Evolutionary conservation across 2,797 vertebrate genomes (phyloP).

Genomic region (Hozukius guyotensis): DNA sequence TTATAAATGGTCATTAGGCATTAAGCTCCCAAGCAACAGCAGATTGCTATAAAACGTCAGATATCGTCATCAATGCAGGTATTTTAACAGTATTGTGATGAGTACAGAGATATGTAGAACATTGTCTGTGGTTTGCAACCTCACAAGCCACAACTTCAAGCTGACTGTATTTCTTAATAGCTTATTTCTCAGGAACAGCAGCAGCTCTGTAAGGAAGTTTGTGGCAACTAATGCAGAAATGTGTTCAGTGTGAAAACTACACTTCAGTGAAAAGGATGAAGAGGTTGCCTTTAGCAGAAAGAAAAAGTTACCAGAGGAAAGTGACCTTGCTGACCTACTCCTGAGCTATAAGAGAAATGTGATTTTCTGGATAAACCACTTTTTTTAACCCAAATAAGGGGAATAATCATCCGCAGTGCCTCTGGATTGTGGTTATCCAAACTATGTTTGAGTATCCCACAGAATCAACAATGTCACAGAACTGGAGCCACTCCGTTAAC

Average conservation of each 20-base stretch:
- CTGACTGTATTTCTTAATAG: background rate
- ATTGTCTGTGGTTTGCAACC: background rate
- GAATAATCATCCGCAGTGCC: background rate
- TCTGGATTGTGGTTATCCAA: background rate
- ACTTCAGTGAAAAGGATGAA: background rate
- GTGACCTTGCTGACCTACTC: background rate
- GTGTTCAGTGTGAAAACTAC: background rate
- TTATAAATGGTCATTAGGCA: background rate
- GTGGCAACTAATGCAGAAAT: background rate
- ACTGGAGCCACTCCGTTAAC: background rate
- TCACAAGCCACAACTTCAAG: background rate
- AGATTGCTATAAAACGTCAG: background rate
- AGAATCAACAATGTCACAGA: background rate
- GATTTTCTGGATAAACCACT: background rate
- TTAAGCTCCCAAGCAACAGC: background rate
- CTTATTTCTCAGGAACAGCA: background rate
- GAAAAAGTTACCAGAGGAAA: constrained; percentile 18
- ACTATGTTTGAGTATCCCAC: background rate
- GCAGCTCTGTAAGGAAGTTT: background rate
- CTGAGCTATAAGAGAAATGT: background rate
- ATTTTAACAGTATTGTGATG: background rate
- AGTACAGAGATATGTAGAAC: background rate
- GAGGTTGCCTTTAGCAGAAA: background rate
- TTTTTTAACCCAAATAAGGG: background rate
- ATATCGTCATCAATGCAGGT: background rate